These are phyloP conservation scores for Zaprionus camerounensis DNA, from an alignment of 1,140 invertebrate genomes.

Conservation along the genomic window DNA sequence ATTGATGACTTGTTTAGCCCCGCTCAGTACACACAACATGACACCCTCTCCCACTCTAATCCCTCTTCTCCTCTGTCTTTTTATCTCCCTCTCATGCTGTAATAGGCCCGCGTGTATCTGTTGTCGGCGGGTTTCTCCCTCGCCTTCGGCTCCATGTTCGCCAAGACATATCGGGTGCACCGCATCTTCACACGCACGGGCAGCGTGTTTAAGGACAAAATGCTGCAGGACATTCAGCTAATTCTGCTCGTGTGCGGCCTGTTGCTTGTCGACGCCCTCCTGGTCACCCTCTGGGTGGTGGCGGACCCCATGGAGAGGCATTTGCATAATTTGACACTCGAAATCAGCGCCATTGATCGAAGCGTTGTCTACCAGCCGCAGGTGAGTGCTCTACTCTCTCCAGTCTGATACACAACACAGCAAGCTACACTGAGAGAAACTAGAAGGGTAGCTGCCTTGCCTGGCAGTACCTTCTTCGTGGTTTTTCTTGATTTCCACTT, in stretches of 20 bases:
- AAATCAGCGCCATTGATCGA: constrained; percentile 90
- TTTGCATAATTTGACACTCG: constrained; percentile 92
- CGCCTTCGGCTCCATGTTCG: constrained; percentile 95
- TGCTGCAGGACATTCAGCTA: constrained; percentile 93
- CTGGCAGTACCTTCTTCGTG: background rate
- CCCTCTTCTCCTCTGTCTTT: constrained; percentile 7
- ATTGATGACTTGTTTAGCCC: constrained; percentile 72
- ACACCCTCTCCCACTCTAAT: constrained; percentile 13
- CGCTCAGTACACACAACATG: constrained; percentile 31
- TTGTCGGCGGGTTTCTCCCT: constrained; percentile 94
- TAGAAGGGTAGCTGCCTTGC: background rate
- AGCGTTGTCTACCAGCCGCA: constrained; percentile 94
- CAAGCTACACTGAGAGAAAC: background rate
- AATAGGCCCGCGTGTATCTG: constrained; percentile 92
- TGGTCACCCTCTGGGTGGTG: constrained; percentile 92
- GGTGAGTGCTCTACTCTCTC: constrained; percentile 85
- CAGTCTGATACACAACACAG: background rate
- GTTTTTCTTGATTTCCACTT: background rate
- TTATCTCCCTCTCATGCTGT: background rate
- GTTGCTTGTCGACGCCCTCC: constrained; percentile 90
- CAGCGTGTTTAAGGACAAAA: constrained; percentile 87
- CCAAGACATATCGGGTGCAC: constrained; percentile 94
- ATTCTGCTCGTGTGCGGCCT: constrained; percentile 92
- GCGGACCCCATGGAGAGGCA: constrained; percentile 94
- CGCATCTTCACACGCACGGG: constrained; percentile 91